These are phyloP conservation scores for Malurus cyaneus DNA, from an alignment of 2,113 vertebrate species.

Conservation along the genomic window DNA sequence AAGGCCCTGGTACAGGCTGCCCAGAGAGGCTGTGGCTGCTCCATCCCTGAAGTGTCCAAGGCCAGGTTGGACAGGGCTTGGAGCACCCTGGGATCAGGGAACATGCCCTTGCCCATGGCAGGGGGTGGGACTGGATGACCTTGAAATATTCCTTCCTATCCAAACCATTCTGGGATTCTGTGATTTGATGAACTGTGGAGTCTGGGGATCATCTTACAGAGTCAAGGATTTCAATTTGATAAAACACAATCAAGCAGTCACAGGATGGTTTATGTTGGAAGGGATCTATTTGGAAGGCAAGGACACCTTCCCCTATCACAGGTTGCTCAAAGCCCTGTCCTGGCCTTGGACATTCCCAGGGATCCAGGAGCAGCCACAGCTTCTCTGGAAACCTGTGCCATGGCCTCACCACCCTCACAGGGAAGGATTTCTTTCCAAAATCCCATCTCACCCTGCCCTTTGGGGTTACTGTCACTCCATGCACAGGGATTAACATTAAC, in stretches of 20 bases:
- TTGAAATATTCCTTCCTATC: neutral
- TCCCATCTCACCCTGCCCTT: neutral
- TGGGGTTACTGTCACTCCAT: neutral
- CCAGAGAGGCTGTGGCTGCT: neutral
- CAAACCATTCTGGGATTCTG: neutral
- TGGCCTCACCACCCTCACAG: neutral
- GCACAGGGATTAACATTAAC: neutral
- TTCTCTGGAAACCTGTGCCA: neutral
- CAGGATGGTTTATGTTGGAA: neutral
- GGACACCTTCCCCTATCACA: neutral
- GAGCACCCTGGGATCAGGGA: fast-evolving
- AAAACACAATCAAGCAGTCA: neutral
- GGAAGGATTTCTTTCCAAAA: neutral
- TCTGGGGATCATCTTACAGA: neutral
- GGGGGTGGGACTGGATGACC: neutral
- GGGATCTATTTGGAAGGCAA: neutral
- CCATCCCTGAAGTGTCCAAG: neutral
- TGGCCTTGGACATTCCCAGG: neutral
- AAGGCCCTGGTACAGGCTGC: neutral
- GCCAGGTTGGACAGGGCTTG: fast-evolving
- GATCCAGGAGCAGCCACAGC: neutral
- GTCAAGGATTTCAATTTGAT: neutral
- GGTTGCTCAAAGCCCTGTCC: neutral
- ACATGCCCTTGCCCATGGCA: neutral
- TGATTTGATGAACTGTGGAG: neutral